Conservation (phyloP, 2,797 vertebrate genomes). For the Falco rusticolus region DNA sequence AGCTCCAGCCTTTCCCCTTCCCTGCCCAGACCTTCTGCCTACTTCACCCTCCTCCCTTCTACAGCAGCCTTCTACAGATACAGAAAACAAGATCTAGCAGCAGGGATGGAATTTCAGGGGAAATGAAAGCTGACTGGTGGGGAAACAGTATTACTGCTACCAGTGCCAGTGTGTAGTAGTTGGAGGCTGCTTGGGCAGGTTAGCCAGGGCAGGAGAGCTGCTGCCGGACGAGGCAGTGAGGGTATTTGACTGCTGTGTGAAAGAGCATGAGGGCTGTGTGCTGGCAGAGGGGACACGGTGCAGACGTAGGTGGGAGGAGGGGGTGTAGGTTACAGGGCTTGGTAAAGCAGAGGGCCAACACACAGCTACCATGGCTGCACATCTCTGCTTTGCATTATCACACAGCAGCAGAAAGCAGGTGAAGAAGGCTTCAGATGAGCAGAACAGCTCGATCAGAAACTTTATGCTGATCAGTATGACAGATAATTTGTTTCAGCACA, state of each 20-base stretch:
- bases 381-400: neutral
- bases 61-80: neutral
- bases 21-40: neutral
- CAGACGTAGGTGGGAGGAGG: neutral
- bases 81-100: neutral
- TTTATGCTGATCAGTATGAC: neutral
- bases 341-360: neutral
- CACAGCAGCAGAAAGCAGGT: neutral
- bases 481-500: neutral
- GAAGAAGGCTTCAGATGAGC: neutral
- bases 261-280: neutral
- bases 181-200: neutral
- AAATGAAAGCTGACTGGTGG: neutral
- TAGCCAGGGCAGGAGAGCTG: neutral
- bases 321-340: neutral
- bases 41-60: neutral
- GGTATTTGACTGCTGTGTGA: neutral
- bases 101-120: neutral
- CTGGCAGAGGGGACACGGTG: neutral
- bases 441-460: neutral
- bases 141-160: neutral
- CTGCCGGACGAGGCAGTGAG: neutral
- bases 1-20: neutral
- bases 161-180: rapidly evolving
- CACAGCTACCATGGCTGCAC: neutral